Conservation (phyloP, 2,113 vertebrate species). For the Gadus chalcogrammus region DNA sequence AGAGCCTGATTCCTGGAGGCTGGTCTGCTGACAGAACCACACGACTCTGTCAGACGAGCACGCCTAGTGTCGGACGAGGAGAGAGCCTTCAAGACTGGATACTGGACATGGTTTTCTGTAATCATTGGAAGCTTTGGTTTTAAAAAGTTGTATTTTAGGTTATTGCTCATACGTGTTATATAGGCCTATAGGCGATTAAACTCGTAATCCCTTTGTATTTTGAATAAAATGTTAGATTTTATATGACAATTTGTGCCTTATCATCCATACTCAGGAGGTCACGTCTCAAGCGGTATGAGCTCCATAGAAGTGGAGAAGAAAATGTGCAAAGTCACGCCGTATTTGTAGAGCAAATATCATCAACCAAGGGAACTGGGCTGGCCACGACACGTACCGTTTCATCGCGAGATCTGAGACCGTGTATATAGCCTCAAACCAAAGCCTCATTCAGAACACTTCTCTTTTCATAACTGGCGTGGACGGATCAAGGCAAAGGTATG, state of each 20-base stretch:
- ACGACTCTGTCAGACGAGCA: constrained; percentile 15
- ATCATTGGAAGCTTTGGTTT: too few species aligned
- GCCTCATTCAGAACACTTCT: too few species aligned
- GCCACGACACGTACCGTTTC: not conserved
- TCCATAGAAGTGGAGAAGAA: constrained; percentile 6
- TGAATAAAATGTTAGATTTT: not conserved
- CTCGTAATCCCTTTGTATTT: not conserved
- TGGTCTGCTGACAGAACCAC: constrained; percentile 26
- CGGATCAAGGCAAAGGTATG: constrained; percentile 31
- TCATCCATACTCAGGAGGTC: not conserved
- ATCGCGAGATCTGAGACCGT: constrained; percentile 59
- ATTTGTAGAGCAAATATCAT: too few species aligned
- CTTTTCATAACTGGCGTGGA: too few species aligned
- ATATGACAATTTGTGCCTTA: not conserved
- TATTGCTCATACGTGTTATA: too few species aligned
- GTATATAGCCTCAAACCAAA: constrained; percentile 47
- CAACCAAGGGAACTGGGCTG: not conserved
- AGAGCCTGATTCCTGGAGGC: too few species aligned
- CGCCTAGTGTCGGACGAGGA: constrained; percentile 1
- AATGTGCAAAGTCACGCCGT: constrained; percentile 73
- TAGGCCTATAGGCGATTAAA: too few species aligned
- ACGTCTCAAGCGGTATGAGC: not conserved
- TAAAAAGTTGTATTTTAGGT: too few species aligned
- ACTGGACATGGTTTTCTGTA: not conserved
- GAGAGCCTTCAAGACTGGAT: not conserved